These are phyloP conservation scores for Lytechinus variegatus DNA, from an alignment of 35 echinoderm and acorn worm genomes.

Conservation along the genomic window DNA sequence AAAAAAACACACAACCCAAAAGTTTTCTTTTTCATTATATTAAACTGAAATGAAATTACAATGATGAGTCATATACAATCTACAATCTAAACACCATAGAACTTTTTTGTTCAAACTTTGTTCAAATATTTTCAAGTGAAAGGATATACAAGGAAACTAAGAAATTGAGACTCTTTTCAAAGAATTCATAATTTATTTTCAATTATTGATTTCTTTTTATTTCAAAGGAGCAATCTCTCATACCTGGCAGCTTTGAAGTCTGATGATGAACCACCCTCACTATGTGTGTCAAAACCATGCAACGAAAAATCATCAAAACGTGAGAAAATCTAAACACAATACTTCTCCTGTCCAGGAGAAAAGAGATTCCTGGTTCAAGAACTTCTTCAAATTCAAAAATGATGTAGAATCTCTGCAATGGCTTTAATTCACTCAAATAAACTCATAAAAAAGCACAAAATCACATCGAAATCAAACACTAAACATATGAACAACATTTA, in stretches of 20 bases:
- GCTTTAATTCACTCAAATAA: background rate
- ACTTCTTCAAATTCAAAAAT: background rate
- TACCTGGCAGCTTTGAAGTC: conserved; percentile 72
- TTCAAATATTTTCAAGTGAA: too few species aligned
- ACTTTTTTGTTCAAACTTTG: too few species aligned
- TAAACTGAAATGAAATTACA: too few species aligned
- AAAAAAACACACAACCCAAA: too few species aligned
- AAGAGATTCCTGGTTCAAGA: background rate
- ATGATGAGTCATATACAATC: too few species aligned
- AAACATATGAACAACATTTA: background rate
- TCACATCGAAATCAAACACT: background rate
- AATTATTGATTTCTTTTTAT: too few species aligned
- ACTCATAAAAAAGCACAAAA: background rate
- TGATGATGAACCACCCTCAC: conserved; percentile 57
- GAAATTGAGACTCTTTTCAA: too few species aligned
- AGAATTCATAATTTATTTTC: too few species aligned
- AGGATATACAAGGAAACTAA: too few species aligned
- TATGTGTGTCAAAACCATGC: conserved; percentile 21
- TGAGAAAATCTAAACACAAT: background rate
- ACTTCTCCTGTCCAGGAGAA: background rate
- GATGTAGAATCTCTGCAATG: background rate
- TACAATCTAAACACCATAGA: too few species aligned
- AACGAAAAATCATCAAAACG: background rate
- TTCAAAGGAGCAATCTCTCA: background rate
- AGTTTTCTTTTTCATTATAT: too few species aligned